A percentile compares a stretch with the other conserved stretches of the same genome.
Conservation (phyloP, 2,888 invertebrate genomes). For the Cheilosia vulpina region DNA sequence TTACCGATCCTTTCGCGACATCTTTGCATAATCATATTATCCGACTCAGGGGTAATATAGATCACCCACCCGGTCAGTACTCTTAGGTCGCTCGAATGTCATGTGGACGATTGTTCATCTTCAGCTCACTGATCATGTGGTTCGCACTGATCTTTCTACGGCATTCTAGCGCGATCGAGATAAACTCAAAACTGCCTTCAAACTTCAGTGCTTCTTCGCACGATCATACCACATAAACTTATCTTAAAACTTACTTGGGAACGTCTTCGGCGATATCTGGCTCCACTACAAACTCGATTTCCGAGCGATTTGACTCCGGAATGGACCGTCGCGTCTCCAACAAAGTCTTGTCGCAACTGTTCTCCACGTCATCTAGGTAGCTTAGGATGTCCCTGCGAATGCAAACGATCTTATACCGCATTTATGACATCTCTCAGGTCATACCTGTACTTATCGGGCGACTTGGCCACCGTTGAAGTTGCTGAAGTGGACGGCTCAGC, state of each 20-base stretch:
- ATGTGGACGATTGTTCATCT: no score
- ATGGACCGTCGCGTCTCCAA: constrained; percentile 82
- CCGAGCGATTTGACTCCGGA: constrained; percentile 82
- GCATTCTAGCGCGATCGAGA: no score
- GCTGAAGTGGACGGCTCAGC: constrained; percentile 40
- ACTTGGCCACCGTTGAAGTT: constrained; percentile 44
- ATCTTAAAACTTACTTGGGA: constrained; percentile 80
- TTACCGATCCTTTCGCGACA: no score
- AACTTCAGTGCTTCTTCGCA: no score
- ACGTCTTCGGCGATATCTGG: constrained; percentile 83
- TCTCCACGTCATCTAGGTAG: constrained; percentile 83
- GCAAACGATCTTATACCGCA: neutral
- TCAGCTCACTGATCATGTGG: no score
- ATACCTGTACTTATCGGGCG: constrained; percentile 81
- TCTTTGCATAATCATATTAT: no score
- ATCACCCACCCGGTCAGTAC: no score
- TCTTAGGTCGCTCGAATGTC: no score
- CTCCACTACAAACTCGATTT: constrained; percentile 83
- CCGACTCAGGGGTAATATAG: no score
- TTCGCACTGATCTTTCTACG: no score
- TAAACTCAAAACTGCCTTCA: no score
- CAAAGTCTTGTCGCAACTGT: constrained; percentile 82
- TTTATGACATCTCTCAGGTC: neutral
- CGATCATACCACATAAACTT: no score
- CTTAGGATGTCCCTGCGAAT: constrained; percentile 81